A percentile compares a stretch with the other conserved stretches of the same genome.
These are phyloP conservation scores for Rhopalosiphum maidis DNA, from an alignment of 1,140 invertebrate species.

Conservation along the genomic window DNA sequence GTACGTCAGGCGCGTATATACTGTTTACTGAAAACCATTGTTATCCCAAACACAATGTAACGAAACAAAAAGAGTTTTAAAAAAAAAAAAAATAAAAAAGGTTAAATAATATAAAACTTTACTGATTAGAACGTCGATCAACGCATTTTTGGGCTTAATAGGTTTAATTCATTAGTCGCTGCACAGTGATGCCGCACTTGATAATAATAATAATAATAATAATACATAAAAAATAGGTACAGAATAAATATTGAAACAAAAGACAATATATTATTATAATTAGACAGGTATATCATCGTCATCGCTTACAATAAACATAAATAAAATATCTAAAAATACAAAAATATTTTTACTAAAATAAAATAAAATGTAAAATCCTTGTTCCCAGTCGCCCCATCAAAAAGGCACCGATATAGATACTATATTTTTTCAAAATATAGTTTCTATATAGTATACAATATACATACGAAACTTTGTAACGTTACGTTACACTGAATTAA, in stretches of 20 bases:
- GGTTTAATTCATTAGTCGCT: neutral
- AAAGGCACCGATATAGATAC: too few species aligned
- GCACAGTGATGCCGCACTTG: neutral
- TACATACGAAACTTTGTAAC: too few species aligned
- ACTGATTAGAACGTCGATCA: slow-evolving; percentile 18
- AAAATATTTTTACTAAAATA: neutral
- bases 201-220: slow-evolving; percentile 14
- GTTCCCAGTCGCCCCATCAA: neutral
- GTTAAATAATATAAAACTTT: slow-evolving; percentile 34
- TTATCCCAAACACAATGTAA: slow-evolving; percentile 7
- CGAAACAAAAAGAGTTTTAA: slow-evolving; percentile 8
- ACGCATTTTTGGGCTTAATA: slow-evolving; percentile 13
- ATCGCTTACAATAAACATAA: neutral
- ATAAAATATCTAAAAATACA: neutral
- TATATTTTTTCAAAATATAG: too few species aligned
- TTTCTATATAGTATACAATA: too few species aligned
- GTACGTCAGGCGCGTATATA: neutral
- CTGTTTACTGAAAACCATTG: slow-evolving; percentile 20
- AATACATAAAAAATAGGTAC: neutral
- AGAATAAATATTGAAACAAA: neutral
- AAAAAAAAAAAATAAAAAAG: slow-evolving; percentile 1
- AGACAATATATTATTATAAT: neutral
- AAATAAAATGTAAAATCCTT: neutral
- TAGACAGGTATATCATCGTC: neutral
- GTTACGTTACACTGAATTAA: too few species aligned